A percentile compares a stretch with the other conserved stretches of the same genome.
These are phyloP conservation scores for Rhabdomys pumilio DNA, from an alignment of 2,797 vertebrate species.

Conservation along the genomic window DNA sequence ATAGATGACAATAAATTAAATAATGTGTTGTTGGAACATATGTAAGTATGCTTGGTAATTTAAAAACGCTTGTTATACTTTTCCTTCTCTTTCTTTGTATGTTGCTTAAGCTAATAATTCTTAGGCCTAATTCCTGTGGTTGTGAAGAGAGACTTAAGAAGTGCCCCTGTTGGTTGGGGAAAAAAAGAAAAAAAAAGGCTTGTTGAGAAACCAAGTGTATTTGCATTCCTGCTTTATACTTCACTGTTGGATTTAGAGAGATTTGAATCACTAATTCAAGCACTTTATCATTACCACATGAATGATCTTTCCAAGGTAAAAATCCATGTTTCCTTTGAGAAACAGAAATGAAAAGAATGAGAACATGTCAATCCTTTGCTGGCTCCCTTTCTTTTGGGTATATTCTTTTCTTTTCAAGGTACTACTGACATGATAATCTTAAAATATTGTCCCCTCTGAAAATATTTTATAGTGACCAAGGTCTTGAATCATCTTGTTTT, in stretches of 20 bases:
- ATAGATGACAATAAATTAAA: constrained; percentile 85
- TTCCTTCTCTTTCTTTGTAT: constrained; percentile 71
- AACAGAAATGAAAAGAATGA: constrained; percentile 70
- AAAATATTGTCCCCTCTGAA: constrained; percentile 72
- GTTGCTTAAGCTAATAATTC: constrained; percentile 69
- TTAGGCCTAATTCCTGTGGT: constrained; percentile 68
- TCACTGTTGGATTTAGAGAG: constrained; percentile 53
- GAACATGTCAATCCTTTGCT: constrained; percentile 49
- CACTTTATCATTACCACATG: constrained; percentile 55
- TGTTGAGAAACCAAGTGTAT: constrained; percentile 45
- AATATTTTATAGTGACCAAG: constrained; percentile 69
- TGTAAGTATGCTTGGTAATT: constrained; percentile 83
- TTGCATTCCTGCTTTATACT: constrained; percentile 58
- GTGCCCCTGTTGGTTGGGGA: constrained; percentile 11
- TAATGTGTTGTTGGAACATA: constrained; percentile 83
- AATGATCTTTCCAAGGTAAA: constrained; percentile 70
- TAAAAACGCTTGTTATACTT: constrained; percentile 73
- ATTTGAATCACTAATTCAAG: constrained; percentile 62
- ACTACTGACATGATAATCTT: constrained; percentile 62
- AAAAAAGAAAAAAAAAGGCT: constrained; percentile 37
- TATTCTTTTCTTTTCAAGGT: constrained; percentile 76
- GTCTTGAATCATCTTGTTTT: constrained; percentile 73
- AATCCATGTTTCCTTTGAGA: constrained; percentile 62
- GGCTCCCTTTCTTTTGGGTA: constrained; percentile 51
- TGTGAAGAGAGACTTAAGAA: constrained; percentile 63